Conservation (phyloP, 2,113 vertebrate genomes). For the Tragelaphus scriptus region DNA sequence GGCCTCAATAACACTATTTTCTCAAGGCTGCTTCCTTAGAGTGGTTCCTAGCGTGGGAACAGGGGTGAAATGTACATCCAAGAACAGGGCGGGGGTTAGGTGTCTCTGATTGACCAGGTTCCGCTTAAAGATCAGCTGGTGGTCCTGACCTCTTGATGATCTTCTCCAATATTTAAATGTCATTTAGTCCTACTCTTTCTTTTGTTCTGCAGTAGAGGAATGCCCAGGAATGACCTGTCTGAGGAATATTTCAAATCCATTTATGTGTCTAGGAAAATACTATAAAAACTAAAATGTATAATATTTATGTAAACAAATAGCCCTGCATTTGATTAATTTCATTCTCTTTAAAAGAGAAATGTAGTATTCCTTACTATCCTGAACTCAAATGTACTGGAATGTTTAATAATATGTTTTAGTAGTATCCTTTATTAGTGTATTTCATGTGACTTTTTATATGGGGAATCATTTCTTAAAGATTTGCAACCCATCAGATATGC, state of each 20-base stretch:
- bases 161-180: background rate
- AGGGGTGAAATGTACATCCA: background rate
- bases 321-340: background rate
- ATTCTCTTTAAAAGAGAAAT: slow-evolving; percentile 3
- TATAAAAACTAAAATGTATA: background rate
- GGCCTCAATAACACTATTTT: background rate
- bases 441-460: background rate
- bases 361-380: background rate
- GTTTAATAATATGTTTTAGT: background rate
- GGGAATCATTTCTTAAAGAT: background rate
- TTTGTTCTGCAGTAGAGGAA: background rate
- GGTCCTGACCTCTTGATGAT: background rate
- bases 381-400: background rate
- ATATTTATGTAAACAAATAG: background rate
- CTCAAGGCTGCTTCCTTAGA: background rate
- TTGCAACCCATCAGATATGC: background rate
- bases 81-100: background rate
- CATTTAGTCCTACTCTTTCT: background rate
- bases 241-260: slow-evolving; percentile 3
- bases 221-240: background rate
- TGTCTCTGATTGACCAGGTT: background rate
- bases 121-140: background rate
- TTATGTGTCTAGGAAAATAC: background rate
- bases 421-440: background rate
- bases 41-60: background rate